Conservation (phyloP, 2,113 vertebrate species). For the Pampusana beccarii region DNA sequence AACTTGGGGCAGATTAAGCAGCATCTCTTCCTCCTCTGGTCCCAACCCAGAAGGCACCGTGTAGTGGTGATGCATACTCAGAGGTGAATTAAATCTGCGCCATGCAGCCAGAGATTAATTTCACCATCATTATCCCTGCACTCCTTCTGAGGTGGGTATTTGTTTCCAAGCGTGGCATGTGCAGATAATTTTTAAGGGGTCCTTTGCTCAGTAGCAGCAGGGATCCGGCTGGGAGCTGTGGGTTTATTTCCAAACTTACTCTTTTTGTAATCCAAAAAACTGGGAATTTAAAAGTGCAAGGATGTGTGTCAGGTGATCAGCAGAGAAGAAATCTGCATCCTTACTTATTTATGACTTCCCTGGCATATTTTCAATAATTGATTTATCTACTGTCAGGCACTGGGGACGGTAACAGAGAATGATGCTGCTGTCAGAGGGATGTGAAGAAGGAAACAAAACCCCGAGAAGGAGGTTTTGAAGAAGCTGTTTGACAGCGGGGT, state of each 20-base stretch:
- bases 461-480: not conserved
- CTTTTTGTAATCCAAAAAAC: rapidly evolving
- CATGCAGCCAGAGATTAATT: not conserved
- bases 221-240: not conserved
- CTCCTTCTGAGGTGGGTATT: rapidly evolving
- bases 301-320: rapidly evolving
- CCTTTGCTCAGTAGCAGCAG: not conserved
- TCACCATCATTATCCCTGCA: rapidly evolving
- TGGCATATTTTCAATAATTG: not conserved
- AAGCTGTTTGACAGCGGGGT: not conserved
- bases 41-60: not conserved
- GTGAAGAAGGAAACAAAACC: not conserved
- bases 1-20: not conserved
- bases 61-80: rapidly evolving
- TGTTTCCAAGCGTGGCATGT: not conserved
- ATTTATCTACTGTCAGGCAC: rapidly evolving
- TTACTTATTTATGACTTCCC: not conserved
- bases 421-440: not conserved
- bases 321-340: not conserved
- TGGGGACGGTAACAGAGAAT: not conserved
- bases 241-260: not conserved
- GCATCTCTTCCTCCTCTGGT: not conserved
- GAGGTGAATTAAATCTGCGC: not conserved
- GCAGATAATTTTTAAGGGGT: not conserved
- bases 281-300: not conserved